A percentile compares a stretch with the other conserved stretches of the same genome.
Conservation (phyloP, 2,113 vertebrate species). For the Lonchura striata region DNA sequence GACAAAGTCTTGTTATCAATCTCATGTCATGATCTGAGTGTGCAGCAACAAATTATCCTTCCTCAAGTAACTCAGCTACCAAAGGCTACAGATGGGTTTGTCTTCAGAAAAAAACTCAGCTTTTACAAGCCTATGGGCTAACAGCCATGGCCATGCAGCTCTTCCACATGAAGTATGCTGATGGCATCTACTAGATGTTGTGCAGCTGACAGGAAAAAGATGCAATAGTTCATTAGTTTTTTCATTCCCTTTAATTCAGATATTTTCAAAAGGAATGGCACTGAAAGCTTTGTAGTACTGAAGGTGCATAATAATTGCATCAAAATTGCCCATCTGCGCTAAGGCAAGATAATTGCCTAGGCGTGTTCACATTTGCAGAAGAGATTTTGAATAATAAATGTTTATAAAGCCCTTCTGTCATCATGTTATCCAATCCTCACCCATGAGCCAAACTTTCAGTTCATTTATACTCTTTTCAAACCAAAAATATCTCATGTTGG, state of each 20-base stretch:
- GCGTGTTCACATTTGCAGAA: constrained; percentile 40
- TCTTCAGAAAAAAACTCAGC: background rate
- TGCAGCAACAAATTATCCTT: background rate
- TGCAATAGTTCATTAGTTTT: constrained; percentile 51
- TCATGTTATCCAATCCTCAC: constrained; percentile 44
- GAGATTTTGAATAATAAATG: constrained; percentile 64
- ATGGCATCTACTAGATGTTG: constrained; percentile 11
- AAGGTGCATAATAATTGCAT: constrained; percentile 63
- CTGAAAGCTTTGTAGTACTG: constrained; percentile 60
- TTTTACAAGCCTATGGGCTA: background rate
- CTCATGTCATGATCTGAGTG: background rate
- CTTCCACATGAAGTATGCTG: background rate
- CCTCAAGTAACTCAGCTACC: background rate
- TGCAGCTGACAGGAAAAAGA: constrained; percentile 61
- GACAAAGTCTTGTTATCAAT: background rate
- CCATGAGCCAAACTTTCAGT: background rate
- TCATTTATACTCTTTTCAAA: constrained; percentile 44
- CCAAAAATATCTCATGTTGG: background rate
- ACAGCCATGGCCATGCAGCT: background rate
- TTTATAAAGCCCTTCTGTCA: constrained; percentile 61
- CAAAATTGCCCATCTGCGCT: constrained; percentile 64
- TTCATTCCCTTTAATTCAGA: constrained; percentile 50
- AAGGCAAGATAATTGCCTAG: constrained; percentile 62
- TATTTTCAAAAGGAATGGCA: constrained; percentile 46
- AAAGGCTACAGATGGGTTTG: background rate